Percentiles rank a stretch among this genome's conserved stretches.
phyloP scores from a whole-genome alignment of 2,113 vertebrate species.

The Emydocephalus ijimae region DNA sequence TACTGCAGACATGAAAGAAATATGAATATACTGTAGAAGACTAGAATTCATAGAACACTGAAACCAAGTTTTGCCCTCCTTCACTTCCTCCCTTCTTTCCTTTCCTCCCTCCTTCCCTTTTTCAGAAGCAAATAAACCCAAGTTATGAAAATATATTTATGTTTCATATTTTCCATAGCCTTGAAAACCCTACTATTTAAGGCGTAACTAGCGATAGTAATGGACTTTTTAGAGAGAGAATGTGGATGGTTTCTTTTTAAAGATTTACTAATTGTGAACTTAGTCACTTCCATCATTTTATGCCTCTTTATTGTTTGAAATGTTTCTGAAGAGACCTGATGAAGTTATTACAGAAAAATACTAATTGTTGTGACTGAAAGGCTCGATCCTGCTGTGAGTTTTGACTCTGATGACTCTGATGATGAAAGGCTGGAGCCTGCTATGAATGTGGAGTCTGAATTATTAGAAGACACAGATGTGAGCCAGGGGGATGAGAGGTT shows the following conservation, averaged over 20 bases:
- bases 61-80: not conserved
- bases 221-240: not conserved
- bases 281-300: not conserved
- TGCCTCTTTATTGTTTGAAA: not conserved
- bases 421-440: too few relatives aligned
- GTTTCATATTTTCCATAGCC: not conserved
- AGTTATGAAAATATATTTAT: not conserved
- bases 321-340: not conserved
- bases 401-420: too few relatives aligned
- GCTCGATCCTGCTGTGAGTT: too few relatives aligned
- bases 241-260: not conserved
- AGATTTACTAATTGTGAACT: not conserved
- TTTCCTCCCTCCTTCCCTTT: not conserved
- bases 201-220: not conserved
- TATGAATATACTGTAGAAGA: not conserved
- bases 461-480: too few relatives aligned
- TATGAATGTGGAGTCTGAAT: too few relatives aligned
- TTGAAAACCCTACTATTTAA: not conserved
- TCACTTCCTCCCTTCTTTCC: too few relatives aligned
- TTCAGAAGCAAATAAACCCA: too few relatives aligned
- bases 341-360: not conserved
- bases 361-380: not conserved
- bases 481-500: too few relatives aligned
- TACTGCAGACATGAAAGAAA: not conserved
- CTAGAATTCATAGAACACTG: not conserved